Evolutionary conservation across 2,888 invertebrate species (phyloP).

Genomic region (Hipparchia sbordonii): DNA sequence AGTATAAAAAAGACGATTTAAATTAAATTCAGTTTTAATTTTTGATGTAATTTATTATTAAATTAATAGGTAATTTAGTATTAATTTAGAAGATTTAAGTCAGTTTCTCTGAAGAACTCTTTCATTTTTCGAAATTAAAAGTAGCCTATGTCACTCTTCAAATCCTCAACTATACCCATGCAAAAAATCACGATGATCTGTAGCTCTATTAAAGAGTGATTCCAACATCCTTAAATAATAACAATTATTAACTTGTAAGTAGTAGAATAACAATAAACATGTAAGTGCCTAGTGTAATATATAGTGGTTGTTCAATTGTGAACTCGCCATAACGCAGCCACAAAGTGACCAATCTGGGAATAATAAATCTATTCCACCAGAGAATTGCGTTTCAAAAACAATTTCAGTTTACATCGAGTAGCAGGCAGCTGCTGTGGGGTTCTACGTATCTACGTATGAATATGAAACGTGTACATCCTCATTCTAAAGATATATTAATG

Average conservation of each 20-base stretch:
- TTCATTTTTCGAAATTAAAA: not conserved
- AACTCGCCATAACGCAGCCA: not conserved
- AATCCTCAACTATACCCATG: no score
- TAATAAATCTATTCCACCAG: conserved; percentile 19
- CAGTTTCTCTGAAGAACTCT: not conserved
- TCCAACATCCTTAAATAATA: no score
- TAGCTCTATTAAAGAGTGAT: no score
- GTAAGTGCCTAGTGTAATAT: not conserved
- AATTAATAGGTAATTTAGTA: no score
- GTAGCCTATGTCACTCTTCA: no score
- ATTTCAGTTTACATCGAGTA: conserved; percentile 13
- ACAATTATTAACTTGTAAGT: no score
- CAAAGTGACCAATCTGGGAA: conserved; percentile 18
- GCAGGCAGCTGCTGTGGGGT: not conserved
- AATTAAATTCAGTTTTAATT: no score
- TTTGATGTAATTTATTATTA: no score
- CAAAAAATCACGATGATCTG: no score
- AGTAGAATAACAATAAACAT: not conserved
- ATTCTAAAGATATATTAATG: conserved; percentile 38
- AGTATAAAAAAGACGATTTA: no score
- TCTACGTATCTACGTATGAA: conserved; percentile 24
- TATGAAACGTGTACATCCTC: conserved; percentile 34
- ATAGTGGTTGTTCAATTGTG: conserved; percentile 4
- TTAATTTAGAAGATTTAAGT: no score
- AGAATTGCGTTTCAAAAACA: conserved; percentile 16